Evolutionary conservation across 2,888 invertebrate genomes (phyloP), one percentile per base, ranked within the genome.

Genomic region (Tholera decimalis): DNA sequence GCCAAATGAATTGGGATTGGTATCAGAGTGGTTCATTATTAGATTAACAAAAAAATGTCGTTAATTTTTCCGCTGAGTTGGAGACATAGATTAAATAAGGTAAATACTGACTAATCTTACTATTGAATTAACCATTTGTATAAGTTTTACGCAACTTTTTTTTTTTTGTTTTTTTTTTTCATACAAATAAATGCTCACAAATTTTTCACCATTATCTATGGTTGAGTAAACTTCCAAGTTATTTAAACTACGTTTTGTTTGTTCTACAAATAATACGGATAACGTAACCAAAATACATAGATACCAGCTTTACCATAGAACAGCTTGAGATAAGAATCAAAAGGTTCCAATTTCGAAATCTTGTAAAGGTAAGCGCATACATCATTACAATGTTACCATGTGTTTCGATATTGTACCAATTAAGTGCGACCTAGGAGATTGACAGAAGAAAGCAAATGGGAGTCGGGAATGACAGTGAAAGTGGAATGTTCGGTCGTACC

Each of bases 361-460:
- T 15, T 46, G 49, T 68, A 44, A 56, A 68, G 61, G 56, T 61
- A 37, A 47, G 51, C 60, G 54, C 56, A 65, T 66, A 73, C 81
- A 70, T 68, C 56, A 82, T 77, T 61, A 79, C 73, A 63, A 66
- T 72, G 73, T 81, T 66, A 77, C 72, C 73, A 61, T 69, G 70
- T 82, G 80, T 83, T 79, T 70, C 83, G 83, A 84, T 89, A 89
- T 88, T 89, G 91, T 88, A 88, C 89, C 91, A 91, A 91, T 91
- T 91, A 91, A 87, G 82, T 80, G 71, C 83, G 82, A 85, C 87
- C 83, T 82, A 81, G 69, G 73, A 88, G 92, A 92, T 89, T 91
- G 92, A 92, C 92, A 91, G 90, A 89, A 89, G 91, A 92, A 92
- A 92, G 92, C 89, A 85, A 80, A 80, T 80, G 85, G 85, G 83